phyloP scores from a whole-genome alignment of 2,113 vertebrate species.

The Cromileptes altivelis region DNA sequence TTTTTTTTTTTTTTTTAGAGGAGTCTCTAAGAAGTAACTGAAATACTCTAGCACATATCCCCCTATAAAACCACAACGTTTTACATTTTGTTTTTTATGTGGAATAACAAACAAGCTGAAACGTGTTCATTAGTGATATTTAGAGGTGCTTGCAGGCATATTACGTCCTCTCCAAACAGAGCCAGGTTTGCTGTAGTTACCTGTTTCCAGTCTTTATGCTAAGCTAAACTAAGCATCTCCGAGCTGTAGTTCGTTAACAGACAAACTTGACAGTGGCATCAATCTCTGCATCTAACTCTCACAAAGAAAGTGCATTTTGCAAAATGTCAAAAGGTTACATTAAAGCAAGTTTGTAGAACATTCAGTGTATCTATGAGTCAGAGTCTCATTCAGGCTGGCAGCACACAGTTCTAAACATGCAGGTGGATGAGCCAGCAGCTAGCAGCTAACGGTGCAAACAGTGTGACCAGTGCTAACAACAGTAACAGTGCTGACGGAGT shows the following conservation, averaged over 20 bases:
- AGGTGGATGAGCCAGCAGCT: too few relatives aligned
- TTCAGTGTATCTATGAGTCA: too few relatives aligned
- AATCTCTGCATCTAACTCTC: neutral
- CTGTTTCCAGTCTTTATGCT: neutral
- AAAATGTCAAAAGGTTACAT: neutral
- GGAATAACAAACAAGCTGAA: neutral
- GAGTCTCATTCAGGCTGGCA: too few relatives aligned
- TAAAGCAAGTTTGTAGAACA: too few relatives aligned
- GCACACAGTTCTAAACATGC: too few relatives aligned
- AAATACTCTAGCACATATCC: neutral
- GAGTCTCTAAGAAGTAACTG: neutral
- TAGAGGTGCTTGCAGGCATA: neutral
- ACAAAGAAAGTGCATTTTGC: neutral
- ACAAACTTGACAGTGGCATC: neutral
- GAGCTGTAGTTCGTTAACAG: neutral
- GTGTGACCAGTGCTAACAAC: too few relatives aligned
- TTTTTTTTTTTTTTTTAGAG: neutral
- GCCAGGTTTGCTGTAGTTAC: neutral
- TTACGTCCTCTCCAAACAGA: neutral
- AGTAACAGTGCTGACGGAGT: too few relatives aligned
- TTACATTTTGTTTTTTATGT: neutral
- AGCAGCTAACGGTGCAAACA: too few relatives aligned
- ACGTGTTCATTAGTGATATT: neutral
- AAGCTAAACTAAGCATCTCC: neutral
- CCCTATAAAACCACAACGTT: too few relatives aligned